Conservation (phyloP, 2,888 invertebrate genomes). For the Cloeon dipterum region DNA sequence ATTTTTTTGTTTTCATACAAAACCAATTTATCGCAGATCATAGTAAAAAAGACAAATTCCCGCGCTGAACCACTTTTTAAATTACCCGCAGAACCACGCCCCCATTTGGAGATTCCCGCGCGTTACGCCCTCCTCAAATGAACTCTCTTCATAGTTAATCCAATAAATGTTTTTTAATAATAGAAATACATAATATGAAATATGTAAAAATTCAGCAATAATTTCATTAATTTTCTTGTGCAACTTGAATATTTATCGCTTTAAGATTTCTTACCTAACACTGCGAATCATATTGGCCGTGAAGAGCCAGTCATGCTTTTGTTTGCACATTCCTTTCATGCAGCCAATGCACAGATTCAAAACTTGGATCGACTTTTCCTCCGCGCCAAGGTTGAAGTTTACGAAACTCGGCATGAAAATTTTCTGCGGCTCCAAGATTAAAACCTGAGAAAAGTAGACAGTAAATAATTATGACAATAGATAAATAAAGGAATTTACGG, state of each 20-base stretch:
- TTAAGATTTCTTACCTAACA: conserved; percentile 32
- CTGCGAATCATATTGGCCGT: conserved; percentile 72
- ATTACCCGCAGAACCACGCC: too few species aligned
- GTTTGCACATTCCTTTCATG: conserved; percentile 51
- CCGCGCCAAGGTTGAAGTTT: conserved; percentile 83
- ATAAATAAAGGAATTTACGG: conserved; percentile 24
- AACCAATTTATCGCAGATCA: too few species aligned
- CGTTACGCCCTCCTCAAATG: too few species aligned
- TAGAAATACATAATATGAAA: too few species aligned
- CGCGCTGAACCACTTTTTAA: too few species aligned
- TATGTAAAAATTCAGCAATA: too few species aligned
- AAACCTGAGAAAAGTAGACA: conserved; percentile 26
- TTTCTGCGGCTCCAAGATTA: conserved; percentile 78
- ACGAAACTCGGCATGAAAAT: conserved; percentile 88
- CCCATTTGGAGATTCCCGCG: too few species aligned
- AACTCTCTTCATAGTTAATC: too few species aligned
- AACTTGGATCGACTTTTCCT: conserved; percentile 77
- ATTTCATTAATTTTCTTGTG: too few species aligned
- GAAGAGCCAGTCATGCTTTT: conserved; percentile 86
- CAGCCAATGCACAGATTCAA: conserved; percentile 63
- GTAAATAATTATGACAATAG: conserved; percentile 5
- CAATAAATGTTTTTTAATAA: background rate
- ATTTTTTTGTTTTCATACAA: too few species aligned
- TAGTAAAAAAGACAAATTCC: too few species aligned
- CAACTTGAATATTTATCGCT: too few species aligned